These are phyloP conservation scores for Aplysia californica DNA, from an alignment of 1,140 invertebrate genomes.

Conservation along the genomic window DNA sequence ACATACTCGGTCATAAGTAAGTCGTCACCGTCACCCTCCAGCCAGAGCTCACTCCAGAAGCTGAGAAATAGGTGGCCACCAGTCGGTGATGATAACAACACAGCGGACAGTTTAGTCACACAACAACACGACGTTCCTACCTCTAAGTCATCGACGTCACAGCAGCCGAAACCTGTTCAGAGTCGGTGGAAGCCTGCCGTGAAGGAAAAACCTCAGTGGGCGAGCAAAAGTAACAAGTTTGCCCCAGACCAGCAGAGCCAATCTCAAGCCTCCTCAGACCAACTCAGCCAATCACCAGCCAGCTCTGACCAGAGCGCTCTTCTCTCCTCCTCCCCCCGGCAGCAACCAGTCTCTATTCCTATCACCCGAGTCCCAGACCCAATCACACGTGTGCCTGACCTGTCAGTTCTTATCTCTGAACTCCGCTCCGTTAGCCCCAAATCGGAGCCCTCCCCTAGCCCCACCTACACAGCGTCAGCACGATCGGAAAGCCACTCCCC, in stretches of 20 bases:
- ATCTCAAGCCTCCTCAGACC: too few relatives aligned
- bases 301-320: too few relatives aligned
- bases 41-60: background rate
- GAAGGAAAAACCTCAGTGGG: background rate
- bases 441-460: slow-evolving; percentile 8
- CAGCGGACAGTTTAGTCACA: background rate
- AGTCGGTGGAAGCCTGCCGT: background rate
- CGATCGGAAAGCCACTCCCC: background rate
- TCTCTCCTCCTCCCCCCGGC: background rate
- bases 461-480: slow-evolving; percentile 1
- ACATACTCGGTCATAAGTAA: background rate
- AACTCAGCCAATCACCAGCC: too few relatives aligned
- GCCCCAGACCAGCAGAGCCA: too few relatives aligned
- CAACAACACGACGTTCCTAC: background rate
- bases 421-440: slow-evolving; percentile 1
- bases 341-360: background rate
- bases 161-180: too few relatives aligned
- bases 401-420: slow-evolving; percentile 26
- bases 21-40: background rate
- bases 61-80: slow-evolving; percentile 16
- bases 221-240: too few relatives aligned
- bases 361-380: background rate
- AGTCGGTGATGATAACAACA: background rate
- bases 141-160: too few relatives aligned
- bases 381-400: slow-evolving; percentile 4